Conservation (phyloP, 2,888 invertebrate species). For the Drosophila nr. fundita region DNA sequence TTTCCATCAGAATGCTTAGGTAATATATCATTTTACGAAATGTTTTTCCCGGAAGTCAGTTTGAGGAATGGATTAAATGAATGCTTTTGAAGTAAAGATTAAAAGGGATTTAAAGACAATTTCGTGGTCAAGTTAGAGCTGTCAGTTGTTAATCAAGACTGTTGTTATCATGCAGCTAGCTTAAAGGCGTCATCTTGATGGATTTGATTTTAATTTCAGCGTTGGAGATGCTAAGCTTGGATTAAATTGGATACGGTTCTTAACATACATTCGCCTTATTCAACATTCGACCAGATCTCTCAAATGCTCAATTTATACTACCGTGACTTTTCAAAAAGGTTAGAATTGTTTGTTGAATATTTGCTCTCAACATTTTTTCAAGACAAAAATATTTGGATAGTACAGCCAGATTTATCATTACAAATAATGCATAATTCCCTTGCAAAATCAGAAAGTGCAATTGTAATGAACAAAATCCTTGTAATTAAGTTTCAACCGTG, state of each 20-base stretch:
- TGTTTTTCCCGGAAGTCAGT: not conserved
- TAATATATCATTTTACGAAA: not conserved
- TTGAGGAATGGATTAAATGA: not conserved
- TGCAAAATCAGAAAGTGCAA: not conserved
- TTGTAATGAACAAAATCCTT: not conserved
- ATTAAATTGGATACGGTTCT: conserved; percentile 38
- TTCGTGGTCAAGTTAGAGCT: not conserved
- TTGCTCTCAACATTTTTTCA: not conserved
- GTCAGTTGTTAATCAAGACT: not conserved
- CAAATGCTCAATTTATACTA: not conserved
- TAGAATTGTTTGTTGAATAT: not conserved
- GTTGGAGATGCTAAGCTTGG: conserved; percentile 62
- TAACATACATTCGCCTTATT: not conserved
- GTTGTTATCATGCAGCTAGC: not conserved
- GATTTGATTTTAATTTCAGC: conserved; percentile 66
- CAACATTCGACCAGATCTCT: not conserved
- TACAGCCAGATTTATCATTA: not conserved
- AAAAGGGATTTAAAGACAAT: not conserved
- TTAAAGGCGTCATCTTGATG: conserved; percentile 10
- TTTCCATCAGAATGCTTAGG: not conserved
- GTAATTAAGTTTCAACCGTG: not conserved
- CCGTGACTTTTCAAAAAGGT: not conserved
- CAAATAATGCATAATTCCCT: not conserved
- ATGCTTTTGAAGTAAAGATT: not conserved
- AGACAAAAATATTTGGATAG: not conserved